Conservation (phyloP, 1,140 invertebrate genomes). For the Campoletis sonorensis region DNA sequence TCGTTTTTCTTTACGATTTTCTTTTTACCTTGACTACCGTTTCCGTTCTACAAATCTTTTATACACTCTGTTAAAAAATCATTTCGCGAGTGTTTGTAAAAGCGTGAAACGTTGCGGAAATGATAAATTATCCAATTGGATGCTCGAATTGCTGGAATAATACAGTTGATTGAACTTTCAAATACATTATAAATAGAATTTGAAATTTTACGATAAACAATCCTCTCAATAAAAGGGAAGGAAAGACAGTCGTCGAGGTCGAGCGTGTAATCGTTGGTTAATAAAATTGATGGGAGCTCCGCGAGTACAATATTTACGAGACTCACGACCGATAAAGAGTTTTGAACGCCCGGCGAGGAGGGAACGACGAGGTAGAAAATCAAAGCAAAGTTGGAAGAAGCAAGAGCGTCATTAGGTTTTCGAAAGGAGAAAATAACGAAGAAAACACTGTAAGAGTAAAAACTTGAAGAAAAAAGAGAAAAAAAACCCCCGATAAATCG, state of each 20-base stretch:
- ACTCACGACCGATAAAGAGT: background rate
- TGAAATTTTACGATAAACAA: no score
- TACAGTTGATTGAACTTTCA: no score
- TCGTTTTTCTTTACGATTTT: constrained; percentile 11
- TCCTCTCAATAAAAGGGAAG: no score
- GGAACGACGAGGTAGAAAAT: background rate
- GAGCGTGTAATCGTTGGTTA: background rate
- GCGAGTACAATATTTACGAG: background rate
- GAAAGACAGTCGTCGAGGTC: background rate
- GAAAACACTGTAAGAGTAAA: background rate
- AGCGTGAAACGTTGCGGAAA: no score
- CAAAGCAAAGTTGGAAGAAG: constrained; percentile 2
- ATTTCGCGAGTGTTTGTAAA: background rate
- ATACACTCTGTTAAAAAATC: background rate
- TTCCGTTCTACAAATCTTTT: background rate
- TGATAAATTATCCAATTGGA: no score
- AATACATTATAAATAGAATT: no score
- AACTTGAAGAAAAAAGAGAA: background rate
- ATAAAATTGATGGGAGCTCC: background rate
- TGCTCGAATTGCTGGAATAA: no score
- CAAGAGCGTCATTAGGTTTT: background rate
- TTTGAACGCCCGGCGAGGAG: background rate
- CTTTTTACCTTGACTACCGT: background rate
- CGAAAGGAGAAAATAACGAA: background rate
- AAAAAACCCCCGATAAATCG: background rate